phyloP scores from a whole-genome alignment of 2,888 invertebrate genomes.

The Synergus gifuensis region DNA sequence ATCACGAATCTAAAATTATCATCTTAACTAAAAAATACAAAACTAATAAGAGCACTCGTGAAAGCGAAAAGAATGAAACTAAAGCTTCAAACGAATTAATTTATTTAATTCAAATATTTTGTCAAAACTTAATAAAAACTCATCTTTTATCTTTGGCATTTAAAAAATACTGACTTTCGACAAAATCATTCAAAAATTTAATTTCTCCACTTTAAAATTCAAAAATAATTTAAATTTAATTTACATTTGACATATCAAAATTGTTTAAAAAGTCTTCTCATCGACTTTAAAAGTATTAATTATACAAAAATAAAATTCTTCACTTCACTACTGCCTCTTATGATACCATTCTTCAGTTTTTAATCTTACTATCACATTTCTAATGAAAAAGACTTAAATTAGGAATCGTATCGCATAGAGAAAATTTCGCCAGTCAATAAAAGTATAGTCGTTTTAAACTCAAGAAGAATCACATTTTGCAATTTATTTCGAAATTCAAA shows the following conservation, averaged over 20 bases:
- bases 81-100: not conserved
- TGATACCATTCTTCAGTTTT: not conserved
- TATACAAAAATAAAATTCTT: not conserved
- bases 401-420: not conserved
- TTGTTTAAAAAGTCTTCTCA: not conserved
- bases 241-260: not conserved
- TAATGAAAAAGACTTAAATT: constrained; percentile 6
- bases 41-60: constrained; percentile 3
- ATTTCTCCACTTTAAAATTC: not conserved
- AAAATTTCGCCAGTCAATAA: not conserved
- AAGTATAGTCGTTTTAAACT: not conserved
- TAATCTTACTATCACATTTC: constrained; percentile 21
- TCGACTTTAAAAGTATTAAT: not conserved
- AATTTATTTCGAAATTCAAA: not conserved
- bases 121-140: not conserved
- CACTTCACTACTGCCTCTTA: not conserved
- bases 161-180: constrained; percentile 21
- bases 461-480: not conserved
- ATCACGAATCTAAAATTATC: not conserved
- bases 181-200: not conserved
- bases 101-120: not conserved
- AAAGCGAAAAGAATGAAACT: not conserved
- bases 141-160: constrained; percentile 26
- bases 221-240: not conserved
- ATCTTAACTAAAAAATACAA: not conserved